Percentiles rank a stretch among this genome's conserved stretches.
phyloP scores from a whole-genome alignment of 2,797 vertebrate genomes.

The Anguilla marmorata region DNA sequence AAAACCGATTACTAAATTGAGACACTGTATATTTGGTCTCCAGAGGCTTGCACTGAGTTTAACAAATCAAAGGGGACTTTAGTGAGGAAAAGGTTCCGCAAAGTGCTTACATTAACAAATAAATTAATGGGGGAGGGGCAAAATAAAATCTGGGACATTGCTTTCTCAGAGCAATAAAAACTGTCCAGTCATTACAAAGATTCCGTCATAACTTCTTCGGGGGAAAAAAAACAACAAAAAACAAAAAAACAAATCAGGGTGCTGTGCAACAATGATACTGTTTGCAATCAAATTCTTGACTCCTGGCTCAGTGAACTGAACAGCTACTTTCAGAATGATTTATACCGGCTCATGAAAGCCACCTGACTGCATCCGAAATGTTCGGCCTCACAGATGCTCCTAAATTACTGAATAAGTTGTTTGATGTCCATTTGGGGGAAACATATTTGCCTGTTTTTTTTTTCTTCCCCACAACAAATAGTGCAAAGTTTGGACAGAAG shows the following conservation, averaged over 20 bases:
- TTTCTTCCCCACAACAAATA: background rate
- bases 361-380: background rate
- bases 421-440: background rate
- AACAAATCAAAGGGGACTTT: background rate
- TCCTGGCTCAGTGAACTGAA: background rate
- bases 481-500: background rate
- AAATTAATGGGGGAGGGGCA: background rate
- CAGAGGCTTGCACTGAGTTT: background rate
- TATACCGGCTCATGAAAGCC: background rate
- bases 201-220: background rate
- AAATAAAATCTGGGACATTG: background rate
- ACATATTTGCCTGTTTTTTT: background rate
- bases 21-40: background rate
- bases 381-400: background rate
- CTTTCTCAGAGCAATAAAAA: background rate
- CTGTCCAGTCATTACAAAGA: background rate
- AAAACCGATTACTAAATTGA: background rate
- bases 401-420: background rate
- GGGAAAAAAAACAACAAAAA: background rate
- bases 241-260: background rate
- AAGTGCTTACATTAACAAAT: background rate
- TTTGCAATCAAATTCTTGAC: conserved; percentile 5
- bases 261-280: background rate
- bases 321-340: background rate
- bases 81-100: background rate